Percentiles rank a stretch among this genome's conserved stretches.
Conservation (phyloP, 2,888 invertebrate species). For the Stramonita haemastoma region DNA sequence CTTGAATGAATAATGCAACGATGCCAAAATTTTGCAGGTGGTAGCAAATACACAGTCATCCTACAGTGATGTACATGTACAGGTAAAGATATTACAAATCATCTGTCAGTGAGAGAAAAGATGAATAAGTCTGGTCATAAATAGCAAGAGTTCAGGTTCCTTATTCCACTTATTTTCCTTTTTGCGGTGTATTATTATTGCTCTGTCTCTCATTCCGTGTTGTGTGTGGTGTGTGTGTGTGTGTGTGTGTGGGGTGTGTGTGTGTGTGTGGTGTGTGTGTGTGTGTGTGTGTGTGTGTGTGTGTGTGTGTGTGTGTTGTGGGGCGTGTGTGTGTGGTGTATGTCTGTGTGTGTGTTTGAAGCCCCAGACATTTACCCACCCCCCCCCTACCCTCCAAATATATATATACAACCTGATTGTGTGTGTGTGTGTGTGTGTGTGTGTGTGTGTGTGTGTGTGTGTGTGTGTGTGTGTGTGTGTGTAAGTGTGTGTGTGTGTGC, state of each 20-base stretch:
- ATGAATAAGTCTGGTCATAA: too few species aligned
- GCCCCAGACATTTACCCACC: too few species aligned
- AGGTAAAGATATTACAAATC: too few species aligned
- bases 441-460: background rate
- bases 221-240: background rate
- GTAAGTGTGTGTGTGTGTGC: background rate
- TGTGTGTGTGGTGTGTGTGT: background rate
- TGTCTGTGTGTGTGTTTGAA: background rate
- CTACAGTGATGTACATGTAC: too few species aligned
- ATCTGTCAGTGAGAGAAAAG: too few species aligned
- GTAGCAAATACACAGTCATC: too few species aligned
- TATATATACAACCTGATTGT: too few species aligned
- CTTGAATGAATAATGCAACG: too few species aligned
- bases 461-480: background rate
- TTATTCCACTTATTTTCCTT: background rate
- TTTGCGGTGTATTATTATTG: background rate
- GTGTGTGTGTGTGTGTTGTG: background rate
- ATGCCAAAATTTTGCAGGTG: too few species aligned
- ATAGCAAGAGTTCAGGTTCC: too few species aligned
- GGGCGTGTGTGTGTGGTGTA: background rate
- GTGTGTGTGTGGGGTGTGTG: background rate
- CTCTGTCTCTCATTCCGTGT: background rate
- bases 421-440: background rate
- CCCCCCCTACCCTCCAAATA: too few species aligned
- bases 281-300: background rate